Percentiles rank a stretch among this genome's conserved stretches.
These are phyloP conservation scores for Macrotis lagotis DNA, from an alignment of 2,113 vertebrate genomes.

Conservation along the genomic window DNA sequence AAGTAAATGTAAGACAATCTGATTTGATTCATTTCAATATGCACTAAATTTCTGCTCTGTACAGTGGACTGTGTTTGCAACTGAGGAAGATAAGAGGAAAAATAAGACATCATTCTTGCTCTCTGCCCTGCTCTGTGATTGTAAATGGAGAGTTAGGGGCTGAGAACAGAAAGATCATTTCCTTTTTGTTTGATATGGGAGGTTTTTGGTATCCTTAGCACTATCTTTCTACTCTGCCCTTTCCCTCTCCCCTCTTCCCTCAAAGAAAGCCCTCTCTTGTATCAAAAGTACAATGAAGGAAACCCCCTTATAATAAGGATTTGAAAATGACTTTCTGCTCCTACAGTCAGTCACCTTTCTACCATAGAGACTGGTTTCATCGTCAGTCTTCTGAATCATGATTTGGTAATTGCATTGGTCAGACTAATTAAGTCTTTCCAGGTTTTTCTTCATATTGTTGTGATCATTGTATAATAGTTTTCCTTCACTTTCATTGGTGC, in stretches of 20 bases:
- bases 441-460: not conserved
- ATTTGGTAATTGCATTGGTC: not conserved
- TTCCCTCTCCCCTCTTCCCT: not conserved
- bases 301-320: not conserved
- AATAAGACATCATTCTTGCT: not conserved
- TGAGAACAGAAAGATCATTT: not conserved
- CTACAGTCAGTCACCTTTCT: not conserved
- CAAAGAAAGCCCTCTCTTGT: not conserved
- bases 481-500: not conserved
- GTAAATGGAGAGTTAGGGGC: not conserved
- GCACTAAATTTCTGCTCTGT: not conserved
- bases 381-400: not conserved
- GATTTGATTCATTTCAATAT: not conserved
- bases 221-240: not conserved
- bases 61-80: not conserved
- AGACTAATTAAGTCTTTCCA: not conserved
- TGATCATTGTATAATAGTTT: not conserved
- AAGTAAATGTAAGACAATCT: not conserved
- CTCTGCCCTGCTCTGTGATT: too few species aligned
- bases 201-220: not conserved
- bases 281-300: not conserved
- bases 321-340: not conserved
- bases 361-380: not conserved
- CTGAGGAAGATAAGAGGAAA: not conserved
- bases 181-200: not conserved